Evolutionary conservation across 37 sponge, comb jelly and placozoan genomes (phyloP).

Genomic region (Oopsacas minuta): DNA sequence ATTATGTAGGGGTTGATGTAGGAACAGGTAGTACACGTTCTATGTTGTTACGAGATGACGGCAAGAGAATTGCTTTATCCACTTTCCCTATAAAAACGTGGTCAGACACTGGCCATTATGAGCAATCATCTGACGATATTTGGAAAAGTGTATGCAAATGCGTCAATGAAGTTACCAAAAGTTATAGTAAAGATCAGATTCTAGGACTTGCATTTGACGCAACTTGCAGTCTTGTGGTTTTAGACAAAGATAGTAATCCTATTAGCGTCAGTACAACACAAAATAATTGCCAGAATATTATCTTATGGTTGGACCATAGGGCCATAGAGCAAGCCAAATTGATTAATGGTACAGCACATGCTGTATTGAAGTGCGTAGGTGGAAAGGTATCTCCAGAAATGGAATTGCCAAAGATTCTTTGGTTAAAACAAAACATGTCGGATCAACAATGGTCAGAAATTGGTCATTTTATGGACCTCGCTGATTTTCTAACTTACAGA

Average conservation of each 20-base stretch:
- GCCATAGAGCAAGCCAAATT: slow-evolving; percentile 41
- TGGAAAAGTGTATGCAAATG: slow-evolving; percentile 45
- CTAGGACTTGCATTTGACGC: slow-evolving; percentile 67
- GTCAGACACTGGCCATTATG: slow-evolving; percentile 32
- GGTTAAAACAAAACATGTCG: slow-evolving; percentile 53
- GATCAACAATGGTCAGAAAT: slow-evolving; percentile 55
- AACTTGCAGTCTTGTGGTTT: slow-evolving; percentile 62
- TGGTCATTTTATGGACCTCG: slow-evolving; percentile 67
- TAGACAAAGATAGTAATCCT: slow-evolving; percentile 39
- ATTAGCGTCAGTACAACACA: slow-evolving; percentile 36
- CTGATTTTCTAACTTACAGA: slow-evolving; percentile 64
- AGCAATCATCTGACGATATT: slow-evolving; percentile 68
- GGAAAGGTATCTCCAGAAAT: slow-evolving; percentile 69
- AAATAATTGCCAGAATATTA: slow-evolving; percentile 35
- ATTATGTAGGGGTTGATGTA: slow-evolving; percentile 69
- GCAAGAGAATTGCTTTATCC: slow-evolving; percentile 16
- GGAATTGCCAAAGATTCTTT: slow-evolving; percentile 76
- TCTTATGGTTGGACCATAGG: slow-evolving; percentile 80
- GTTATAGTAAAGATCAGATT: neutral
- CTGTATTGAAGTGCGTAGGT: slow-evolving; percentile 55
- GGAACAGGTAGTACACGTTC: slow-evolving; percentile 65
- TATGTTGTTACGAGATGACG: slow-evolving; percentile 31
- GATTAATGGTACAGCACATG: slow-evolving; percentile 42
- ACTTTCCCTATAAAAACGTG: slow-evolving; percentile 22
- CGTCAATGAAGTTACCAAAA: slow-evolving; percentile 22